These are phyloP conservation scores for Acanthurus leucopareius DNA, from an alignment of 2,797 vertebrate genomes.

Conservation along the genomic window DNA sequence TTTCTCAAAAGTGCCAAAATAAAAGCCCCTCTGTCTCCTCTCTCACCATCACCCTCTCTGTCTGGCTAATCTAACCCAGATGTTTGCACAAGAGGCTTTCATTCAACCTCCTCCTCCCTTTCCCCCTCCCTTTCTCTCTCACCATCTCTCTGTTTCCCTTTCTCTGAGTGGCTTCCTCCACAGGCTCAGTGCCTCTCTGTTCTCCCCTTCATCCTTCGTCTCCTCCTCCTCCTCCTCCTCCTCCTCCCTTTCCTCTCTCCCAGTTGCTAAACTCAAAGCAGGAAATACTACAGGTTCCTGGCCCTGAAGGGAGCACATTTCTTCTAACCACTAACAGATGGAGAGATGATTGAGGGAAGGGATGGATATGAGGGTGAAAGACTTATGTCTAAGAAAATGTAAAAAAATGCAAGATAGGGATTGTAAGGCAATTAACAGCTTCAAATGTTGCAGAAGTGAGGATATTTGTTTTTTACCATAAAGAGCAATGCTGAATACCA, in stretches of 20 bases:
- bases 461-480: conserved; percentile 10
- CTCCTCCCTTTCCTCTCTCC: conserved; percentile 52
- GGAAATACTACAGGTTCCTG: conserved; percentile 84
- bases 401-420: not conserved
- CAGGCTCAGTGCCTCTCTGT: conserved; percentile 64
- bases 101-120: conserved; percentile 50
- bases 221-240: conserved; percentile 25
- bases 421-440: conserved; percentile 15
- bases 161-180: conserved; percentile 60
- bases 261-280: no score
- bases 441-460: conserved; percentile 30
- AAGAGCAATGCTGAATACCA: not conserved
- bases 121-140: no score
- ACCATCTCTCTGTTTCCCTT: no score
- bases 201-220: conserved; percentile 26
- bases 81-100: conserved; percentile 62
- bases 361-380: conserved; percentile 36
- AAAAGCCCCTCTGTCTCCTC: conserved; percentile 66
- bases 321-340: conserved; percentile 85
- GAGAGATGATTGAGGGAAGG: conserved; percentile 63
- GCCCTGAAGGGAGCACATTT: conserved; percentile 81
- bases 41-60: conserved; percentile 63
- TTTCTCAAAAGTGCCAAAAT: conserved; percentile 63
- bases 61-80: conserved; percentile 80
- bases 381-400: conserved; percentile 44